Evolutionary conservation across 1,140 invertebrate genomes (phyloP).

Genomic region (Drosophila baimaii): DNA sequence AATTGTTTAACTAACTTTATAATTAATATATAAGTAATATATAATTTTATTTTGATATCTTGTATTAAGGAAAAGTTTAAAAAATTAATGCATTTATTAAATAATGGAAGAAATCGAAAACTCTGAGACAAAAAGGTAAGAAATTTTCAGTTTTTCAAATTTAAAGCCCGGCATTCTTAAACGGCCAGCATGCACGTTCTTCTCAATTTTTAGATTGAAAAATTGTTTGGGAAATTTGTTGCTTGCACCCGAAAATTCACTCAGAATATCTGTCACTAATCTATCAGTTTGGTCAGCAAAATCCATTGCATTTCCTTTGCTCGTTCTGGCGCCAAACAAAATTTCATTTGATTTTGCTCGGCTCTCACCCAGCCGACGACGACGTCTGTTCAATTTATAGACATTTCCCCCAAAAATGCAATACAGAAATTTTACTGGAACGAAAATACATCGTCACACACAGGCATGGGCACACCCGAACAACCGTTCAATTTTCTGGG

Average conservation of each 20-base stretch:
- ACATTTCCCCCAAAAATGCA: conserved; percentile 48
- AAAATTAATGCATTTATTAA: no score
- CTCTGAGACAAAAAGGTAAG: background rate
- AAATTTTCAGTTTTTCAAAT: background rate
- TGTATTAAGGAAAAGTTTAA: no score
- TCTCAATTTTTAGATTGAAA: conserved; percentile 6
- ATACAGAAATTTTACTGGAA: conserved; percentile 26
- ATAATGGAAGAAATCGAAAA: background rate
- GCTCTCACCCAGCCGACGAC: conserved; percentile 5
- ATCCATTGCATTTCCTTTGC: conserved; percentile 29
- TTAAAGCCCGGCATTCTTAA: background rate
- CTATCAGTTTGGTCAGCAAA: conserved; percentile 40
- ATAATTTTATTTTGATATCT: no score
- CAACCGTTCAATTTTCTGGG: conserved; percentile 20
- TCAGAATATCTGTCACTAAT: conserved; percentile 48
- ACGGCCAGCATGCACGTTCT: background rate
- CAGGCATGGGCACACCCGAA: conserved; percentile 11
- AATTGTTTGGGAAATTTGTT: conserved; percentile 29
- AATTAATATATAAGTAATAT: no score
- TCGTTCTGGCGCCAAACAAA: conserved; percentile 29
- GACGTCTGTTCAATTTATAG: conserved; percentile 47
- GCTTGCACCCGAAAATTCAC: conserved; percentile 25
- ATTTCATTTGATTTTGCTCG: conserved; percentile 40
- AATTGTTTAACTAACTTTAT: no score
- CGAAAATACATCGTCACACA: conserved; percentile 36